A percentile compares a stretch with the other conserved stretches of the same genome.
phyloP scores from a whole-genome alignment of 2,113 vertebrate species.

The Pelusios castaneus region DNA sequence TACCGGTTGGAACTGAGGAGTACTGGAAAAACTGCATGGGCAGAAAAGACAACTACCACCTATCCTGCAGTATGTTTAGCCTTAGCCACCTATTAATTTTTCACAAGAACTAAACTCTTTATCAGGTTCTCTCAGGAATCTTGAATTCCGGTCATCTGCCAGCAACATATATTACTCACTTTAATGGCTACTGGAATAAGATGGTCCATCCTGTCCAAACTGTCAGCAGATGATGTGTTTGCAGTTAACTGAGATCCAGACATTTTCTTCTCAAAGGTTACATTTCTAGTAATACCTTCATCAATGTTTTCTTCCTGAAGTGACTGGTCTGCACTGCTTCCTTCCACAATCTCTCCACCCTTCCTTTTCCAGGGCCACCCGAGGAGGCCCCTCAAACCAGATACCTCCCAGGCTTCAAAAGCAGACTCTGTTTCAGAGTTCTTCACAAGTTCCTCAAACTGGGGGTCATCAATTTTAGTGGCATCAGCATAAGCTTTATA shows the following conservation, averaged over 20 bases:
- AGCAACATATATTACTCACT: slow-evolving; percentile 74
- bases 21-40: not conserved
- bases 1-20: not conserved
- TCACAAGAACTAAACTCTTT: not conserved
- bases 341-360: slow-evolving; percentile 25
- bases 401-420: slow-evolving; percentile 82
- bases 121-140: rapidly evolving
- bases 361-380: slow-evolving; percentile 63
- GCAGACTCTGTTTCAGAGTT: slow-evolving; percentile 66
- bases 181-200: slow-evolving; percentile 92
- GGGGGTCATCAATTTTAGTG: slow-evolving; percentile 70
- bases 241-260: not conserved
- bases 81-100: not conserved
- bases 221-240: not conserved
- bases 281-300: not conserved
- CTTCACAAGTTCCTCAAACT: slow-evolving; percentile 60
- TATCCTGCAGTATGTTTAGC: not conserved
- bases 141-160: not conserved
- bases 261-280: not conserved
- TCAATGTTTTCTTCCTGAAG: not conserved
- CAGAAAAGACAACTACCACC: not conserved
- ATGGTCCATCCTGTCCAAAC: slow-evolving; percentile 33
- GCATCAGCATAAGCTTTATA: slow-evolving; percentile 87
- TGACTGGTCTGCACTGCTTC: slow-evolving; percentile 38
- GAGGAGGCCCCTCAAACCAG: slow-evolving; percentile 69